These are phyloP conservation scores for Hirudo medicinalis DNA, from an alignment of 1,140 invertebrate genomes.

Conservation along the genomic window DNA sequence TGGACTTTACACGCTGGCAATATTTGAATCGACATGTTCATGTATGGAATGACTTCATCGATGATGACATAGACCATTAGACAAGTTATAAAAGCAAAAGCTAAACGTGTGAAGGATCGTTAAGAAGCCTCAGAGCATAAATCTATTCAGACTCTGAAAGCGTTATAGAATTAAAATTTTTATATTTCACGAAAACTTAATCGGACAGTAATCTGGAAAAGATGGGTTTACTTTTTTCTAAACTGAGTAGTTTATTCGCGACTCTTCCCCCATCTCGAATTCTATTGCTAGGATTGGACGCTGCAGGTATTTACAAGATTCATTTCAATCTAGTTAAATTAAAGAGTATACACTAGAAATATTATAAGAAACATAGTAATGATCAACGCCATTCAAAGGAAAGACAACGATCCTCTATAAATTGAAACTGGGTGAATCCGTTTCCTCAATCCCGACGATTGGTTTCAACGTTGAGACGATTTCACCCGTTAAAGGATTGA, in stretches of 20 bases:
- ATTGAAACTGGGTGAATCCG: slow-evolving; percentile 72
- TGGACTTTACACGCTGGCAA: too few relatives aligned
- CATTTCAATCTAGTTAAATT: background rate
- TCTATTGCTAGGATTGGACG: slow-evolving; percentile 36
- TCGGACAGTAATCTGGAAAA: slow-evolving; percentile 17
- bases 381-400: slow-evolving; percentile 23
- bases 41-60: too few relatives aligned
- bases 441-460: slow-evolving; percentile 38
- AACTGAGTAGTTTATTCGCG: slow-evolving; percentile 27
- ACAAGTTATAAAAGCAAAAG: background rate
- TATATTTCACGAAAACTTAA: too few relatives aligned
- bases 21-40: too few relatives aligned
- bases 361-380: background rate
- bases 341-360: background rate
- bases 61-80: too few relatives aligned
- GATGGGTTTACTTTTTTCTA: slow-evolving; percentile 34
- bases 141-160: too few relatives aligned
- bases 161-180: too few relatives aligned
- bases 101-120: too few relatives aligned
- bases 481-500: slow-evolving; percentile 36
- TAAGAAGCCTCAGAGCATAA: too few relatives aligned
- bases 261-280: slow-evolving; percentile 29
- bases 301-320: slow-evolving; percentile 30
- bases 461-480: slow-evolving; percentile 38
- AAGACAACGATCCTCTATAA: slow-evolving; percentile 86